These are phyloP conservation scores for Tonatia bakeri DNA, from an alignment of 2,113 vertebrate species.

Conservation along the genomic window DNA sequence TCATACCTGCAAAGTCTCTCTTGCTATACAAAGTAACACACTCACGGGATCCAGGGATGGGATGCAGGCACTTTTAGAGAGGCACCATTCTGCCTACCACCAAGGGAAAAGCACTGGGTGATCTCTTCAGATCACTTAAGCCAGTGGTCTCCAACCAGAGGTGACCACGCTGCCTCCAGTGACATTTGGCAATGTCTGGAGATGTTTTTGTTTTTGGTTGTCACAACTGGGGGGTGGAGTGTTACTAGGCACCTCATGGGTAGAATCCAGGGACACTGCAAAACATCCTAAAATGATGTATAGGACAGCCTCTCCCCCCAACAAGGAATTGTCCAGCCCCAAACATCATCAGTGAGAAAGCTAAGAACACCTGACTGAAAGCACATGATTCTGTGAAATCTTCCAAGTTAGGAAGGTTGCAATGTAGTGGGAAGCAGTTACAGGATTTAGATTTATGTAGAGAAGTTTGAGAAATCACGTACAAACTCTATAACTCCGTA, in stretches of 20 bases:
- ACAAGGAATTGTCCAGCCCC: not conserved
- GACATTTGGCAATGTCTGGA: not conserved
- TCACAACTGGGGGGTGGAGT: not conserved
- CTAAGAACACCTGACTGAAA: not conserved
- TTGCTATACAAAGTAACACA: not conserved
- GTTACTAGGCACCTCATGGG: not conserved
- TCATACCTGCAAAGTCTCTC: not conserved
- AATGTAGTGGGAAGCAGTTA: not conserved
- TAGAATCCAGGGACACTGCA: not conserved
- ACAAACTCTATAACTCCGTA: not conserved
- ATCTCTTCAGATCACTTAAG: not conserved
- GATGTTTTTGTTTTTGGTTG: not conserved
- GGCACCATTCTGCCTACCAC: not conserved
- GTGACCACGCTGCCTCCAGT: not conserved
- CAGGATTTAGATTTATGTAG: not conserved
- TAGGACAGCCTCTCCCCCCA: no score
- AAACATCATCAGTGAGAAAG: not conserved
- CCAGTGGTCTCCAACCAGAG: not conserved
- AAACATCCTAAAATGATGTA: not conserved
- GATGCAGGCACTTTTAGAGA: not conserved
- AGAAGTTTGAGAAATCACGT: not conserved
- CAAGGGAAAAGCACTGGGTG: not conserved
- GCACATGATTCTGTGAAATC: not conserved
- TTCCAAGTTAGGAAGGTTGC: not conserved
- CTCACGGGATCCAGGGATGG: not conserved